Evolutionary conservation across 2,797 vertebrate species (phyloP).

Genomic region (Numenius phaeopus): DNA sequence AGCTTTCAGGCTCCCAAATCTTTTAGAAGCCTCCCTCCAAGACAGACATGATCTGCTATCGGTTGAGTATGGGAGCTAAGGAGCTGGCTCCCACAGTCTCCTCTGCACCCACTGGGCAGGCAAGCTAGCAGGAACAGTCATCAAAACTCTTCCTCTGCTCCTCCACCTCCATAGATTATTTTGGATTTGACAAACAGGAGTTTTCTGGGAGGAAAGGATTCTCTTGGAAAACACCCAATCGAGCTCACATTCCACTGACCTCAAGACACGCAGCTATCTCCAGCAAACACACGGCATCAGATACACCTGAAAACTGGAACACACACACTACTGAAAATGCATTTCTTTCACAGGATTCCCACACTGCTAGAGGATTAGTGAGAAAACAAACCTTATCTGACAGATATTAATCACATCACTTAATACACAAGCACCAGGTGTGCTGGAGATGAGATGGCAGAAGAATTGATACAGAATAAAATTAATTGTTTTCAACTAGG

Average conservation of each 20-base stretch:
- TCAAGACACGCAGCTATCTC: neutral
- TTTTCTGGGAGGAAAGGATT: neutral
- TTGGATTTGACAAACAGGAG: neutral
- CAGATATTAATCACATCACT: slow-evolving; percentile 52
- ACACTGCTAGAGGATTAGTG: neutral
- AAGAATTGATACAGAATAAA: neutral
- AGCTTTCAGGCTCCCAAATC: neutral
- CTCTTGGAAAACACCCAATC: neutral
- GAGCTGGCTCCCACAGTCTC: neutral
- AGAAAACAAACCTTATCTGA: slow-evolving; percentile 31
- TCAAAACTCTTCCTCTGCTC: neutral
- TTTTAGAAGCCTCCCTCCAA: neutral
- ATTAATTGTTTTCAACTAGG: neutral
- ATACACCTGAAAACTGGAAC: neutral
- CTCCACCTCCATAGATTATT: neutral
- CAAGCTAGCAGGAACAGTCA: neutral
- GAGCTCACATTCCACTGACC: neutral
- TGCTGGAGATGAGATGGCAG: neutral
- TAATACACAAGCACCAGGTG: slow-evolving; percentile 22
- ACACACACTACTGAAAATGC: neutral
- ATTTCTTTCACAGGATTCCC: neutral
- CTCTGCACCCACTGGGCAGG: neutral
- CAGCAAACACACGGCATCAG: neutral
- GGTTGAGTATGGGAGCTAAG: neutral
- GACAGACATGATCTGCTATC: neutral